Conservation (phyloP, 2,113 vertebrate genomes). For the rabbit (Oryctolagus cuniculus) region mOryCun1.1 NC_091453.1:6255501-6256000, state of each 20-base stretch:
- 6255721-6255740: constrained; percentile 42
- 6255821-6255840: constrained; percentile 1
- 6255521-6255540: constrained; percentile 17
- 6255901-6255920: constrained; percentile 51
- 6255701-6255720: constrained; percentile 30
- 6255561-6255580: constrained; percentile 46
- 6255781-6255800: background rate
- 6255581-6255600: constrained; percentile 12
- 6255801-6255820: constrained; percentile 29
- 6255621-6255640: constrained; percentile 56
- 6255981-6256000: constrained; percentile 17
- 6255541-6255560: constrained; percentile 31
- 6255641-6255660: constrained; percentile 44
- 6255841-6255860: constrained; percentile 38
- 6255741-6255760: constrained; percentile 37
- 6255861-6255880: background rate
- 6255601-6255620: constrained; percentile 50
- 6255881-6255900: constrained; percentile 51
- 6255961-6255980: background rate
- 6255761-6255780: background rate
- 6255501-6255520: constrained; percentile 3
- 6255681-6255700: constrained; percentile 54
- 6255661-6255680: constrained; percentile 11
- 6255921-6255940: constrained; percentile 27
- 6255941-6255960: background rate